phyloP scores from a whole-genome alignment of 2,888 invertebrate species.

The Ommatoiulus sabulosus region DNA sequence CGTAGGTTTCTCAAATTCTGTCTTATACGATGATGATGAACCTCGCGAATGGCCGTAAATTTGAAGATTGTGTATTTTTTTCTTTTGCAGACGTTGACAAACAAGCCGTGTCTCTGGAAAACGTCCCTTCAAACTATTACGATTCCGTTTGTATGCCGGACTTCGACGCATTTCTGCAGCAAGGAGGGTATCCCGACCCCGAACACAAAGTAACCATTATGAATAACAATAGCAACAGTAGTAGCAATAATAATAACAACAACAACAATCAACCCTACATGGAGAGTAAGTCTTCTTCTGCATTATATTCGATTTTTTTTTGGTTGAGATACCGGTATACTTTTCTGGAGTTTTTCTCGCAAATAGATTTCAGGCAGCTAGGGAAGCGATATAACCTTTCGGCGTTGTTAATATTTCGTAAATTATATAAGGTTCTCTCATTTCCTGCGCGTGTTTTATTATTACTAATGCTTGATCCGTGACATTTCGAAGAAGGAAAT shows the following conservation, averaged over 20 bases:
- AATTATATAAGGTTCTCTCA: no score
- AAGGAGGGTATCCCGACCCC: slow-evolving; percentile 70
- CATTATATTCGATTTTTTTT: not conserved
- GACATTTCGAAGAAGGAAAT: no score
- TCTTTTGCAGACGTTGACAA: slow-evolving; percentile 73
- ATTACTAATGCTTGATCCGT: no score
- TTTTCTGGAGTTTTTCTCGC: no score
- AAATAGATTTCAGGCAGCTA: no score
- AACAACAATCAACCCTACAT: slow-evolving; percentile 66
- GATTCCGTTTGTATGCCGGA: slow-evolving; percentile 85
- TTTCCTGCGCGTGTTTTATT: no score
- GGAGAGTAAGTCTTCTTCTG: slow-evolving; percentile 56
- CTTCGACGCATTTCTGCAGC: slow-evolving; percentile 77
- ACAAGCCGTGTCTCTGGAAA: slow-evolving; percentile 79
- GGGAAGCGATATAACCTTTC: no score
- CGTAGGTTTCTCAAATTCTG: not conserved
- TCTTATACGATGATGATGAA: not conserved
- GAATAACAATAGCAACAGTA: slow-evolving; percentile 63
- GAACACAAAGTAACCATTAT: slow-evolving; percentile 66
- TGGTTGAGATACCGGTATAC: not conserved
- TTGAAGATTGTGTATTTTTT: not conserved
- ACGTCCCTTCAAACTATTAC: slow-evolving; percentile 81
- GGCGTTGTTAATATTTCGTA: no score
- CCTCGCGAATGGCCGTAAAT: not conserved
- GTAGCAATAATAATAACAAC: slow-evolving; percentile 68